These are phyloP conservation scores for Myopa testacea DNA, from an alignment of 2,888 invertebrate genomes.

Conservation along the genomic window DNA sequence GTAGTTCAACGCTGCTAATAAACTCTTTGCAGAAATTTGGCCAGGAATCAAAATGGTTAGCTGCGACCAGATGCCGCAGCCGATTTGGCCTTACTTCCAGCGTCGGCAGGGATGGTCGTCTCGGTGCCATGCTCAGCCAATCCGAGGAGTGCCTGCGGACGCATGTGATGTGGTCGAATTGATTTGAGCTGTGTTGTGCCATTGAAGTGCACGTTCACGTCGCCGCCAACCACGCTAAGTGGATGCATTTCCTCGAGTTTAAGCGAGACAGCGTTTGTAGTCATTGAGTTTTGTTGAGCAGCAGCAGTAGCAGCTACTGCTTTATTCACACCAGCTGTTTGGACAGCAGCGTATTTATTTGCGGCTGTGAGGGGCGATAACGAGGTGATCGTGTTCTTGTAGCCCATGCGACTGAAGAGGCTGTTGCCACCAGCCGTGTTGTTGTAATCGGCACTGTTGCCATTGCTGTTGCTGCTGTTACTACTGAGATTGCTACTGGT, in stretches of 20 bases:
- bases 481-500: conserved; percentile 57
- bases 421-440: conserved; percentile 50
- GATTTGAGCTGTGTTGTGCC: conserved; percentile 85
- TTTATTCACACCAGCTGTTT: not conserved
- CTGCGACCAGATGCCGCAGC: conserved; percentile 52
- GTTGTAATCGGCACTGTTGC: conserved; percentile 47
- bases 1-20: conserved; percentile 46
- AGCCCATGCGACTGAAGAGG: conserved; percentile 64
- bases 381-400: conserved; percentile 59
- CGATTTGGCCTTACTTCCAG: not conserved
- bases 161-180: conserved; percentile 72
- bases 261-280: conserved; percentile 23
- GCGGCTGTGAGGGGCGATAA: conserved; percentile 59
- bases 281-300: not conserved
- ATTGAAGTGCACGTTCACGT: conserved; percentile 83
- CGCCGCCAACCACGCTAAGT: conserved; percentile 76
- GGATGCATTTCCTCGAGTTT: conserved; percentile 73
- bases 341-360: conserved; percentile 51
- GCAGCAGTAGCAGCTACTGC: conserved; percentile 12
- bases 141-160: conserved; percentile 49
- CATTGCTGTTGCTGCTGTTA: conserved; percentile 50
- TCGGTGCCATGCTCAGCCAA: not conserved
- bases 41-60: conserved; percentile 68
- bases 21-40: conserved; percentile 61
- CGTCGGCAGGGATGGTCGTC: conserved; percentile 45